Evolutionary conservation across 2,888 invertebrate genomes (phyloP).

Genomic region (Copidosoma aretas): DNA sequence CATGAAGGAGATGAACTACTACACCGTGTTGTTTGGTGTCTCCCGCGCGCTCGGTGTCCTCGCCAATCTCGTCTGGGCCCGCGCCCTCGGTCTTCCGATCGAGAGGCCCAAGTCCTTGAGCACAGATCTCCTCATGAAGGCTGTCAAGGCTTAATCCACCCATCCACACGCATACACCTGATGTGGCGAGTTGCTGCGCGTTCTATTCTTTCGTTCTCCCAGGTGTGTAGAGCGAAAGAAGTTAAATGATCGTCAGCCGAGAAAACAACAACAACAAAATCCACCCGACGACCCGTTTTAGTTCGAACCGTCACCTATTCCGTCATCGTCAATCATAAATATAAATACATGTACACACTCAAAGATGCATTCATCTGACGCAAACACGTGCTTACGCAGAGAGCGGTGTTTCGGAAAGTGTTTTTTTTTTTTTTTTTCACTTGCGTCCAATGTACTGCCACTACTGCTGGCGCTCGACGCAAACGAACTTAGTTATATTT

Average conservation of each 20-base stretch:
- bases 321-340: not conserved
- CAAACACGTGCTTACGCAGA: slow-evolving; percentile 3
- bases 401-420: not conserved
- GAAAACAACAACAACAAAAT: not conserved
- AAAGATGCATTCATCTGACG: not conserved
- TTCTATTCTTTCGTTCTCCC: slow-evolving; percentile 5
- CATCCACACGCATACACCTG: not conserved
- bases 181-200: not conserved
- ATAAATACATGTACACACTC: not conserved
- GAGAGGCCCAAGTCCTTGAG: slow-evolving; percentile 83
- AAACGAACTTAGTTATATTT: slow-evolving; percentile 5
- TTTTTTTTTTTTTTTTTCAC: too few species aligned
- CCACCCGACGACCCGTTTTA: slow-evolving; percentile 1
- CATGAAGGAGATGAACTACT: slow-evolving; percentile 88
- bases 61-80: slow-evolving; percentile 81
- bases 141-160: slow-evolving; percentile 48
- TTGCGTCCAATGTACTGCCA: slow-evolving; percentile 24
- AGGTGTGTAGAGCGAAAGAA: too few species aligned
- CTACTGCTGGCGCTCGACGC: slow-evolving; percentile 30
- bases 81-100: slow-evolving; percentile 82
- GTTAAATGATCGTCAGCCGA: slow-evolving; percentile 10
- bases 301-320: not conserved
- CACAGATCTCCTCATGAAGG: slow-evolving; percentile 60
- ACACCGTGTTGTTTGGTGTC: slow-evolving; percentile 89
- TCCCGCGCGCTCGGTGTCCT: slow-evolving; percentile 84